A percentile compares a stretch with the other conserved stretches of the same genome.
These are phyloP conservation scores for Bradypus variegatus DNA, from an alignment of 2,797 vertebrate species.

Conservation along the genomic window DNA sequence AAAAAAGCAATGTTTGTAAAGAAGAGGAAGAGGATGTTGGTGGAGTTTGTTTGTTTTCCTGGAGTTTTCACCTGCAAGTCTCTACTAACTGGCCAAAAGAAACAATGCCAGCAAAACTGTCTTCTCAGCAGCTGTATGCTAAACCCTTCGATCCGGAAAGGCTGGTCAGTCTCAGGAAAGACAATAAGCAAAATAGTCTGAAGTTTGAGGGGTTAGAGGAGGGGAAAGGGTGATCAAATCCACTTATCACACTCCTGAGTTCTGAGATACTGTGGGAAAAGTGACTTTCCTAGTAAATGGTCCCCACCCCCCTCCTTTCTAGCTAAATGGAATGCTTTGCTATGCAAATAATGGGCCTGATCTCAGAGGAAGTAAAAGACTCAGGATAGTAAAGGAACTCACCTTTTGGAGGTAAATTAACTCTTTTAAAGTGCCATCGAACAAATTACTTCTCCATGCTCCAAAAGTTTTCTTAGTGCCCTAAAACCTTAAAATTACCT, in stretches of 20 bases:
- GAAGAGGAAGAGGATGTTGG: not conserved
- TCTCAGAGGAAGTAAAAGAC: conserved; percentile 36
- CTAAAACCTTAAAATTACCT: conserved; percentile 56
- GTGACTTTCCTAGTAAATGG: not conserved
- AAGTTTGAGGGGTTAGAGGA: not conserved
- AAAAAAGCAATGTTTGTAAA: not conserved
- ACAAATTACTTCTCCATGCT: conserved; percentile 47
- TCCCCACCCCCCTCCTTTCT: not conserved
- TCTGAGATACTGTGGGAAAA: conserved; percentile 48
- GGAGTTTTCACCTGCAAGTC: conserved; percentile 29
- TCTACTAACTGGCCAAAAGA: conserved; percentile 22
- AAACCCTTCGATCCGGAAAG: conserved; percentile 39
- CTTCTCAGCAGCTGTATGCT: conserved; percentile 4
- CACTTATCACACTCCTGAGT: conserved; percentile 31
- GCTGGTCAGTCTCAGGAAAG: conserved; percentile 14
- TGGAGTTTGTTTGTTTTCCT: conserved; percentile 8
- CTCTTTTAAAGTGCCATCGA: conserved; percentile 57
- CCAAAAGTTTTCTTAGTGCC: conserved; percentile 40
- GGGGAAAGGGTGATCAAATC: conserved; percentile 11
- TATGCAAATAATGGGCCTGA: conserved; percentile 59
- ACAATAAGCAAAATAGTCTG: conserved; percentile 38
- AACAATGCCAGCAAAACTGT: not conserved
- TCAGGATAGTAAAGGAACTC: conserved; percentile 35
- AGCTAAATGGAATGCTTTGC: conserved; percentile 55
- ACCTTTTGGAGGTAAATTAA: conserved; percentile 59